These are phyloP conservation scores for Notolepis coatsorum DNA, from an alignment of 2,797 vertebrate species.

Conservation along the genomic window DNA sequence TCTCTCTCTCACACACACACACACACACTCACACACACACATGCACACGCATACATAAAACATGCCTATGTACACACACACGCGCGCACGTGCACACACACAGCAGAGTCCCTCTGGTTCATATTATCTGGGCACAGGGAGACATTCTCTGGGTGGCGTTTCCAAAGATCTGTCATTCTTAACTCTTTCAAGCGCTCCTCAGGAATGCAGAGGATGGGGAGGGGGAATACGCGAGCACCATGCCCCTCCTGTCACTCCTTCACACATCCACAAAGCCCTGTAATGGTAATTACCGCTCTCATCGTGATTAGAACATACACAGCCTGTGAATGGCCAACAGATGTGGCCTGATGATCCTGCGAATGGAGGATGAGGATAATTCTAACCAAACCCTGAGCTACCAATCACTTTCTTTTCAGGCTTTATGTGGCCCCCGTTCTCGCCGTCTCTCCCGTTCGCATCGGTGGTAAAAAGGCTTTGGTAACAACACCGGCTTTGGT, in stretches of 20 bases:
- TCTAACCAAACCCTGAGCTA: slow-evolving; percentile 65
- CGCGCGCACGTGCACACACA: neutral
- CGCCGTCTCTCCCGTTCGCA: no score
- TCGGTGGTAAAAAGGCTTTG: no score
- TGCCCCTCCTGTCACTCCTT: slow-evolving; percentile 68
- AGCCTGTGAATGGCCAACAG: slow-evolving; percentile 76
- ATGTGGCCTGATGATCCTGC: slow-evolving; percentile 74
- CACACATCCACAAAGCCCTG: slow-evolving; percentile 73
- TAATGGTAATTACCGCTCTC: slow-evolving; percentile 75
- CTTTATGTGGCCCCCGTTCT: slow-evolving; percentile 22
- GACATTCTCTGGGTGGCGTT: slow-evolving; percentile 66
- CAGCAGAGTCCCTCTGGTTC: slow-evolving; percentile 65
- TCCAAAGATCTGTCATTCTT: slow-evolving; percentile 78
- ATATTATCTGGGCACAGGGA: slow-evolving; percentile 71
- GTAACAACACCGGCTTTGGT: no score
- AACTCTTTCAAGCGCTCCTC: slow-evolving; percentile 65
- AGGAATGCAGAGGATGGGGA: slow-evolving; percentile 63
- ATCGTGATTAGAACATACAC: slow-evolving; percentile 70
- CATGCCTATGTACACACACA: slow-evolving; percentile 17
- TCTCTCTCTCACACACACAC: slow-evolving; percentile 7
- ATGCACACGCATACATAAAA: neutral
- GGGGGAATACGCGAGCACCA: slow-evolving; percentile 40
- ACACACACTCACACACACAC: neutral
- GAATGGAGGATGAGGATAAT: slow-evolving; percentile 66
- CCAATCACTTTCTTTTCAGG: slow-evolving; percentile 63